A percentile compares a stretch with the other conserved stretches of the same genome.
phyloP scores from a whole-genome alignment of 2,888 invertebrate genomes.

The Luperina nickerlii region DNA sequence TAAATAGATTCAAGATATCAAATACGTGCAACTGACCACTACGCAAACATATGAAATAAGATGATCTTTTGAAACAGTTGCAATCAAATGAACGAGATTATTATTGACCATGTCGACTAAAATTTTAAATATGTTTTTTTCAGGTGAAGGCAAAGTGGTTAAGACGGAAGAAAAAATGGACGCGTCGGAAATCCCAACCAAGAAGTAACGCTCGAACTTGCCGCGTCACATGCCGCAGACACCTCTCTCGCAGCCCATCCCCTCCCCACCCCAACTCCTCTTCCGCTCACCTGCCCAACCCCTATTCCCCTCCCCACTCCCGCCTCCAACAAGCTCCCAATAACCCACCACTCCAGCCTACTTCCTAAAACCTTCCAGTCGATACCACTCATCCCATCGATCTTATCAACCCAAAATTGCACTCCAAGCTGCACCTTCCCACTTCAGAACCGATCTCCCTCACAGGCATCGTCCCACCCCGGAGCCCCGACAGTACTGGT shows the following conservation, averaged over 20 bases:
- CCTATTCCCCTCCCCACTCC: background rate
- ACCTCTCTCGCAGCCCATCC: constrained; percentile 8
- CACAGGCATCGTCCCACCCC: too few relatives aligned
- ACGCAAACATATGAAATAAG: background rate
- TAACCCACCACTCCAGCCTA: background rate
- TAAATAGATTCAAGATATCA: background rate
- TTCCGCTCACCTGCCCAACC: background rate
- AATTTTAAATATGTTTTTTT: background rate
- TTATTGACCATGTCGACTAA: background rate
- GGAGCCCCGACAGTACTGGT: background rate
- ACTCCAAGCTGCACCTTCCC: background rate
- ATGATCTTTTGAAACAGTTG: background rate
- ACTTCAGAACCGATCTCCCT: background rate
- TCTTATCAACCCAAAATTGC: too few relatives aligned
- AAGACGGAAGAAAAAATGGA: constrained; percentile 88
- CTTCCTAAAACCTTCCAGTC: background rate
- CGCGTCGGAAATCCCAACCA: constrained; percentile 79
- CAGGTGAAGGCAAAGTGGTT: constrained; percentile 88
- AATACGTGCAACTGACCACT: background rate
- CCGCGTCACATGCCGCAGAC: constrained; percentile 8
- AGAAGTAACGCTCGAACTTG: constrained; percentile 75
- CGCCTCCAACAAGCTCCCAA: background rate
- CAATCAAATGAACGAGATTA: background rate
- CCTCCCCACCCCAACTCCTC: background rate
- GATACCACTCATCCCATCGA: too few relatives aligned